phyloP scores from a whole-genome alignment of 2,113 vertebrate species.

The Oxygymnocypris stewartii region DNA sequence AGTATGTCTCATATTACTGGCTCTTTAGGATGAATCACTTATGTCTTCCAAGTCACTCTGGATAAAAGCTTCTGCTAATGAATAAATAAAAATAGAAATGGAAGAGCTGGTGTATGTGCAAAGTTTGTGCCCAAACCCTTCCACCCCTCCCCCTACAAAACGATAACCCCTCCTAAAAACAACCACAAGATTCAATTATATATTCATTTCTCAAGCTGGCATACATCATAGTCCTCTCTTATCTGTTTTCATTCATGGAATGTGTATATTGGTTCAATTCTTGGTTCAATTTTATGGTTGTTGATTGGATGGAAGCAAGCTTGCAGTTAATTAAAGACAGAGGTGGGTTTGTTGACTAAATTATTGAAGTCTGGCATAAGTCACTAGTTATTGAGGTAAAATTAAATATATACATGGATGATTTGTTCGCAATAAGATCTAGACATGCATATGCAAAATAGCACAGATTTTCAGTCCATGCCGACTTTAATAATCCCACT shows the following conservation, averaged over 20 bases:
- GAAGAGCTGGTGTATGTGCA: not conserved
- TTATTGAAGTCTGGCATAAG: too few relatives aligned
- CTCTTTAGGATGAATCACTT: slow-evolving; percentile 13
- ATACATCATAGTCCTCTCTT: not conserved
- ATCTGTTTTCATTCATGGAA: not conserved
- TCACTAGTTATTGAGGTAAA: too few relatives aligned
- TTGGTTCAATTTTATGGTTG: not conserved
- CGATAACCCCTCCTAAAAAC: not conserved
- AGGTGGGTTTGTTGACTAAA: too few relatives aligned
- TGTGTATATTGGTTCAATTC: too few relatives aligned
- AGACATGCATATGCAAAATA: too few relatives aligned
- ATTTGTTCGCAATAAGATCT: not conserved
- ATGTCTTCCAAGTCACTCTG: not conserved
- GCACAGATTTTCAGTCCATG: too few relatives aligned
- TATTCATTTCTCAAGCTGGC: not conserved
- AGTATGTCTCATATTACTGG: not conserved
- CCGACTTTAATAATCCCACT: not conserved
- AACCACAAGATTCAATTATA: not conserved
- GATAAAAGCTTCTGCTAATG: not conserved
- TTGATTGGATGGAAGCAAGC: not conserved
- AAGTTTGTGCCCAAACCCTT: not conserved
- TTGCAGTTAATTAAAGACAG: not conserved
- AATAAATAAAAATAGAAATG: not conserved
- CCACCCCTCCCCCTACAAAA: not conserved
- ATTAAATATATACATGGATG: not conserved